A percentile compares a stretch with the other conserved stretches of the same genome.
These are phyloP conservation scores for Brachyrhaphis roseni DNA, from an alignment of 2,797 vertebrate genomes.

Conservation along the genomic window DNA sequence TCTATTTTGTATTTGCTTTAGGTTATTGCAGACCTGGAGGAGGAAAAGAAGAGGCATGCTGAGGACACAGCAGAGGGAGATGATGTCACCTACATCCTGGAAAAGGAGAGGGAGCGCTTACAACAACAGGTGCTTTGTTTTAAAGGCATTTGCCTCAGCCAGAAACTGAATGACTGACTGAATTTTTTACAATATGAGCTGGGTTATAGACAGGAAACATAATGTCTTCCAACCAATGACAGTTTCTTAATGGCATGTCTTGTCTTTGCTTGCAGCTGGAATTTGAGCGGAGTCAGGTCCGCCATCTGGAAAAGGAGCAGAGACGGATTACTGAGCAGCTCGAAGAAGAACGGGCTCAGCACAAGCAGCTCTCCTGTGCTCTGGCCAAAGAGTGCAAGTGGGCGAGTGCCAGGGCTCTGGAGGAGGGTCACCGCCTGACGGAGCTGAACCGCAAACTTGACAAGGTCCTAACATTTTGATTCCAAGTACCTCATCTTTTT, in stretches of 20 bases:
- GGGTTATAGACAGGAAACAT: background rate
- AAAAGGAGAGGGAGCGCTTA: conserved; percentile 94
- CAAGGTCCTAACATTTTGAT: conserved; percentile 61
- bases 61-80: conserved; percentile 96
- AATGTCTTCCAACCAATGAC: background rate
- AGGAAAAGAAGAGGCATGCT: conserved; percentile 91
- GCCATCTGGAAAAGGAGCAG: conserved; percentile 92
- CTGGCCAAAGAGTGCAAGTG: conserved; percentile 95
- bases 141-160: background rate
- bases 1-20: conserved; percentile 69
- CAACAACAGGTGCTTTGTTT: conserved; percentile 88
- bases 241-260: background rate
- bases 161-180: background rate
- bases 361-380: conserved; percentile 92
- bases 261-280: conserved; percentile 82
- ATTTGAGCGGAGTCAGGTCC: conserved; percentile 92
- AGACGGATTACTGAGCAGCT: conserved; percentile 87
- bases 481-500: background rate
- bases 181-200: background rate
- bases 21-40: conserved; percentile 97
- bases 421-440: conserved; percentile 89
- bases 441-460: conserved; percentile 88
- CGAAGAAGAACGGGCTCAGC: conserved; percentile 90
- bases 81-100: conserved; percentile 97
- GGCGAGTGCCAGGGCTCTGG: conserved; percentile 88